phyloP scores from a whole-genome alignment of 2,888 invertebrate genomes.

The Nomada fucata region DNA sequence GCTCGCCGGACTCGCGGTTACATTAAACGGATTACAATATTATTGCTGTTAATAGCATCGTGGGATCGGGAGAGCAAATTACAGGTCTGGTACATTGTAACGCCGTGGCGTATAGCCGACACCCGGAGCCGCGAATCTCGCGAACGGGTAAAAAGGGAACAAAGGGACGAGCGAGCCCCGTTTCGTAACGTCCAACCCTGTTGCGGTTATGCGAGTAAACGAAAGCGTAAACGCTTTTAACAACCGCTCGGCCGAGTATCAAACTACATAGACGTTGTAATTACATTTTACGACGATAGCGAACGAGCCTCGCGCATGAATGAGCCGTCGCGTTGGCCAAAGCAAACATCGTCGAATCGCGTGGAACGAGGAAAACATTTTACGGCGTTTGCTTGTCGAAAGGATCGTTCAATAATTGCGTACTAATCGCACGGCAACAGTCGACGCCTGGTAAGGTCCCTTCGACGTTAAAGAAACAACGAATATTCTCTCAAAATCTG shows the following conservation, averaged over 20 bases:
- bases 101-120: slow-evolving; percentile 6
- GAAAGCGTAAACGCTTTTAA: slow-evolving; percentile 32
- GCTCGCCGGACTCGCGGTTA: not conserved
- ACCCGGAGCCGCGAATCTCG: slow-evolving; percentile 12
- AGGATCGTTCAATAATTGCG: not conserved
- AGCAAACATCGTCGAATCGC: slow-evolving; percentile 22
- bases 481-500: too few relatives aligned
- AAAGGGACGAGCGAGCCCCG: not conserved
- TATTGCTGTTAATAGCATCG: slow-evolving; percentile 28
- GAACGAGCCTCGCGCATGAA: slow-evolving; percentile 4
- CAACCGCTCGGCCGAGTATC: slow-evolving; percentile 17
- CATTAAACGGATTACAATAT: slow-evolving; percentile 30
- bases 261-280: slow-evolving; percentile 49
- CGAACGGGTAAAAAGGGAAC: too few relatives aligned
- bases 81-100: slow-evolving; percentile 11
- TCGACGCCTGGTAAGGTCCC: too few relatives aligned
- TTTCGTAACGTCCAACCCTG: slow-evolving; percentile 11
- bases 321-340: not conserved
- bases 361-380: slow-evolving; percentile 1
- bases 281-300: slow-evolving; percentile 35
- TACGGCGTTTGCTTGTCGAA: not conserved
- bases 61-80: slow-evolving; percentile 11
- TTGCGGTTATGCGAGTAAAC: slow-evolving; percentile 30
- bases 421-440: too few relatives aligned
- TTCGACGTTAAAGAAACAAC: too few relatives aligned